Evolutionary conservation across 2,888 invertebrate species (phyloP), one percentile per base, ranked within the genome.

Genomic region (Isotomurus palustris): DNA sequence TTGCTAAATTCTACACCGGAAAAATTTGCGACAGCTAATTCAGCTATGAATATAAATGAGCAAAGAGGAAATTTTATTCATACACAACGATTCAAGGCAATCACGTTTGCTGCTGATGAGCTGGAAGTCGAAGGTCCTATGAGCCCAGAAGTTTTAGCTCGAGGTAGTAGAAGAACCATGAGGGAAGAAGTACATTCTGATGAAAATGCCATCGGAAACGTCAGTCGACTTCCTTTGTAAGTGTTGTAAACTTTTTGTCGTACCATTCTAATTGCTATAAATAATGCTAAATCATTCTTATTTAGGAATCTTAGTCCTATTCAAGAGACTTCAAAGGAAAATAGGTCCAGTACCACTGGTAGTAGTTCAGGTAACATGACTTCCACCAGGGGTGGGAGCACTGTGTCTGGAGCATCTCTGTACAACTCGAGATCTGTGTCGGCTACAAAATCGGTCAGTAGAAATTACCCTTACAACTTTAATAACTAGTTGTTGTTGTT

Each of bases 251-350:
- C 27, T 40, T 25, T 40, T 22, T 14, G 19, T 25, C 4, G 6
- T 8, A 8, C 17, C 35, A 14, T 29, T 25, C n/a, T n/a, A n/a
- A n/a, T n/a, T n/a, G n/a, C n/a, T n/a, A n/a, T n/a, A n/a, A n/a
- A n/a, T 21, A 32, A 8, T 38, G 22, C 22, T 45, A 17, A 25
- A 49, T 35, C 27, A 50, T 22, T 49, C 32, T 60, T 22, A 29
- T 59, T 43, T 27, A 58, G 64, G 21, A 64, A 64, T 32, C 29
- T 69, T 17, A 69, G 69, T 43, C 65, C 68, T 3, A 69, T 69
- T 48, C 66, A 65, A 41, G 69, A 69, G 53, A 64, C 64, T 19
- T 69, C 69, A 0, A 64, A 64, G 21, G 69, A 69, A 53, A 62
- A 58, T 40, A 54, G 67, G 25, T 63, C 67, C 14, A 45, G 61